These are phyloP conservation scores for Tarsius wallacei DNA, from an alignment of 2,797 vertebrate genomes.

Conservation along the genomic window DNA sequence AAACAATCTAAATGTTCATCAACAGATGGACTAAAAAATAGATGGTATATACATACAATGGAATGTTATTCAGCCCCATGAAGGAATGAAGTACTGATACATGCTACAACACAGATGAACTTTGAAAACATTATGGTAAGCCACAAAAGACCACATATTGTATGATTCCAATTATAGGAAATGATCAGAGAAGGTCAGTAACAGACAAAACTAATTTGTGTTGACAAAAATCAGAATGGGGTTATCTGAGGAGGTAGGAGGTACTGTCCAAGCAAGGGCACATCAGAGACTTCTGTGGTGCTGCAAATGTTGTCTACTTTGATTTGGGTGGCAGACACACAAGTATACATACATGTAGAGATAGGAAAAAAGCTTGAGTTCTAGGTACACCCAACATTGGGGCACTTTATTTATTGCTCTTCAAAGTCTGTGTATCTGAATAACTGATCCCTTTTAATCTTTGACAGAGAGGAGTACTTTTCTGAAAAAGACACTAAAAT, in stretches of 20 bases:
- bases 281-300: not conserved
- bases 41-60: accelerated
- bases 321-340: not conserved
- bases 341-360: accelerated
- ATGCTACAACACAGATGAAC: not conserved
- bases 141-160: not conserved
- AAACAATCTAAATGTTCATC: not conserved
- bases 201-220: not conserved
- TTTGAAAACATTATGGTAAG: not conserved
- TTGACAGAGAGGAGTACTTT: not conserved
- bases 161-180: not conserved
- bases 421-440: not conserved
- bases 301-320: no score
- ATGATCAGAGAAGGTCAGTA: not conserved
- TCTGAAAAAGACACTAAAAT: not conserved
- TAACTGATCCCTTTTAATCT: not conserved
- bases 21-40: not conserved
- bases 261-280: not conserved
- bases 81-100: not conserved
- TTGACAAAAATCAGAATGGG: not conserved
- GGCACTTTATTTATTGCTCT: not conserved
- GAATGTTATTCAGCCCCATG: not conserved
- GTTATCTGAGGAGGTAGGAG: not conserved
- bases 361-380: not conserved
- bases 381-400: not conserved